Evolutionary conservation across 2,888 invertebrate species (phyloP), one percentile per base, ranked within the genome.

Genomic region (Macrophya annulata): DNA sequence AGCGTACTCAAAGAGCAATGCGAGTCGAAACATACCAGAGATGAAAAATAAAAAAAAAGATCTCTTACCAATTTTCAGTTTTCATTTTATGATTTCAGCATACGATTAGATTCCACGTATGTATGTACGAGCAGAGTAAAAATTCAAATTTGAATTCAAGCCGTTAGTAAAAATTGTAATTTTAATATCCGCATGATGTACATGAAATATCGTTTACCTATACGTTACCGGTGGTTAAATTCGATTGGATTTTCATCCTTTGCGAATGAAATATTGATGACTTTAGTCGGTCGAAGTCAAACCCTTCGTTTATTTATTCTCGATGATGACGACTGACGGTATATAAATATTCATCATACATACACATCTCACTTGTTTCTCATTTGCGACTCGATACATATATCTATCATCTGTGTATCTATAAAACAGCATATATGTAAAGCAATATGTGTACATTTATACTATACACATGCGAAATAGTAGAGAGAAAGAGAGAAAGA

Each of bases 391-490:
- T 62, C 81, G 40, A 37, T 43, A 37, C 68, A 68, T 43, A 37
- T 37, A 68, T 81, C 40, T 21, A 62, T 62, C 17, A 5, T 15
- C 9, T 55, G 6, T 68, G 8, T 17, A 68, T 31, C 37, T 68
- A 37, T 15, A 17, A 25, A 25, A 37, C 17, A 25, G 5, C 31
- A 15, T 10, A 15, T 10, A 31, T 65, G 65, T 12, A 65, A 21
- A 21, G 21, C 4, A 62, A 62, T 15, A 48, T 62, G 62, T 62
- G 25, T 31, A 62, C 62, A 25, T 31, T 3, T 31, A 31, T 31
- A 3, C 25, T 25, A 5, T 25, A 62, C 25, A 62, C 62, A 10
- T 25, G 4, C 25, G 62, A 89, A 89, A 90, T 89, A 90, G 89
- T 86, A 85, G 86, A 85, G 87, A 85, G 87, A 83, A 68, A 40